These are phyloP conservation scores for Amorpha juglandis DNA, from an alignment of 2,888 invertebrate species.

Conservation along the genomic window DNA sequence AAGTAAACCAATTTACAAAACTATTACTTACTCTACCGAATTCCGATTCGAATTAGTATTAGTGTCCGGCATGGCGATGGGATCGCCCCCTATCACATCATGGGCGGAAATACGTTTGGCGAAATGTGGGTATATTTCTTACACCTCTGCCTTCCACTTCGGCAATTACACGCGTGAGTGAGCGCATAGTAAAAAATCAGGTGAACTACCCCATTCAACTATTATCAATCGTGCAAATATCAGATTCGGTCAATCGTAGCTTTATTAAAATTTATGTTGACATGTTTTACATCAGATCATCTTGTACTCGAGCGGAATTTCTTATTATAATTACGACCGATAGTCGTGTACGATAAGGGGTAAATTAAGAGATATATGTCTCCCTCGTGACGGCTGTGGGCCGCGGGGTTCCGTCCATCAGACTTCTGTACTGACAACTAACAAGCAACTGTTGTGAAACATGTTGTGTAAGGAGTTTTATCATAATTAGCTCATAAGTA, in stretches of 20 bases:
- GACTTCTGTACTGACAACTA: constrained; percentile 35
- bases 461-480: constrained; percentile 4
- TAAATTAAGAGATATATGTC: constrained; percentile 71
- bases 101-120: too few species aligned
- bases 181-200: too few species aligned
- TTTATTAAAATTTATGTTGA: neutral
- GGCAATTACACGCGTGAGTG: too few species aligned
- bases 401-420: constrained; percentile 34
- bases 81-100: too few species aligned
- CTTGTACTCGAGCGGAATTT: constrained; percentile 49
- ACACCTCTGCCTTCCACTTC: too few species aligned
- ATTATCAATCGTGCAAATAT: too few species aligned
- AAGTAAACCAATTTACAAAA: too few species aligned
- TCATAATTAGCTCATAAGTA: neutral
- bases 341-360: constrained; percentile 72
- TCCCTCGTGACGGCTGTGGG: constrained; percentile 57
- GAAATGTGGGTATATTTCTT: too few species aligned
- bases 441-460: constrained; percentile 10
- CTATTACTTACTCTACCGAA: too few species aligned
- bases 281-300: constrained; percentile 27
- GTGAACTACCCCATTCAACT: too few species aligned
- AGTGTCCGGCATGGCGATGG: too few species aligned
- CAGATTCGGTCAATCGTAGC: neutral
- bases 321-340: constrained; percentile 67
- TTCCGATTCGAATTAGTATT: too few species aligned